phyloP scores from a whole-genome alignment of 2,797 vertebrate genomes.

The Nannoperca obscura region DNA sequence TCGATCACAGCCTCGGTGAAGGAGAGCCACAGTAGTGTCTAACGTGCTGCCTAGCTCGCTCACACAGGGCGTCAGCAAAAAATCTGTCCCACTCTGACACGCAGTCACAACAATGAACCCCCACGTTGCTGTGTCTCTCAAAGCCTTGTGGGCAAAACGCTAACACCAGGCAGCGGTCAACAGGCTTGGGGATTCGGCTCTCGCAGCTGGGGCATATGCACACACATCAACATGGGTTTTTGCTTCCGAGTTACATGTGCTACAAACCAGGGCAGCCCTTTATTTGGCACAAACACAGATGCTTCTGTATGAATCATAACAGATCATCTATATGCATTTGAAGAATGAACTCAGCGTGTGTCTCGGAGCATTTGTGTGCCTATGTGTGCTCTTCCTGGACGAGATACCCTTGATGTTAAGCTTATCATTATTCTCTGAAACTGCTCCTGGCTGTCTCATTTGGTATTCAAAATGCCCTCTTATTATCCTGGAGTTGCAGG shows the following conservation, averaged over 20 bases:
- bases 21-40: conserved; percentile 13
- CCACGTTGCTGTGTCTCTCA: conserved; percentile 5
- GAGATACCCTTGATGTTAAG: conserved; percentile 47
- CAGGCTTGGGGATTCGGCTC: background rate
- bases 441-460: conserved; percentile 68
- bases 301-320: conserved; percentile 14
- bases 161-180: background rate
- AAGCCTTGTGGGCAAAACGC: conserved; percentile 14
- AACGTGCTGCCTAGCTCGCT: conserved; percentile 22
- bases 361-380: conserved; percentile 16
- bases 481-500: conserved; percentile 56
- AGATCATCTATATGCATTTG: conserved; percentile 11
- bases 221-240: conserved; percentile 1
- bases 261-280: conserved; percentile 14
- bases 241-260: conserved; percentile 14
- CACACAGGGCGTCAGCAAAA: conserved; percentile 39
- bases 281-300: background rate
- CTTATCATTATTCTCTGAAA: conserved; percentile 54
- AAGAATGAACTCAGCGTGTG: conserved; percentile 29
- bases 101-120: conserved; percentile 16
- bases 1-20: conserved; percentile 28
- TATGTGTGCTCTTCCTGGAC: conserved; percentile 3
- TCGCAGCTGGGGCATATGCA: background rate
- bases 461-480: conserved; percentile 68
- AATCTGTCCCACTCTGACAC: conserved; percentile 37